Base-by-base conservation (phyloP, 1,140 invertebrate species). In the Trissolcus basalis region DNA sequence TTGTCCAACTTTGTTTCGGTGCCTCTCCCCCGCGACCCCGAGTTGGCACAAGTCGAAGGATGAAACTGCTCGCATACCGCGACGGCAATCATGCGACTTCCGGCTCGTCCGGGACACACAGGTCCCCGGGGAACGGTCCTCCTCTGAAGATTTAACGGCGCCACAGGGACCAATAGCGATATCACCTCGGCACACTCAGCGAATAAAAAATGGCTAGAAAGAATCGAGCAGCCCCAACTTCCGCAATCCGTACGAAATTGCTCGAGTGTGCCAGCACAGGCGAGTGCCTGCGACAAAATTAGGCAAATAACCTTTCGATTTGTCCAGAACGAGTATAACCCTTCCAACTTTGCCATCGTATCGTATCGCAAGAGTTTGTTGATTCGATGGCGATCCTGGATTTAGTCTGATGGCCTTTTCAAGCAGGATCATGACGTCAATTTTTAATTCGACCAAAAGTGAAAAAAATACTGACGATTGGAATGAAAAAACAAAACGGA, bases 61-160 rank as follows among this genome's bases (percentile, higher is more conserved):
- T 68, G 56, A 39, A 68, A 63, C 36, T 14, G 56, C 35, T 65
- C 27, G 61, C 61, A 50, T 61, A 47, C 44, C 49, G 56, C 32
- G 63, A 56, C 64, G 48, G 59, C 71, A 68, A 68, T 75, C 64
- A 63, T 60, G 51, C 48, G 43, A 55, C 50, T 61, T 60, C 64
- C 64, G 51, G 49, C 11, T 61, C 27, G 49, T 55, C 58, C 63
- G 58, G 53, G 64, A 69, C 72, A 48, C 19, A 27, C 48, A 0
- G 49, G 36, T 14, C 65, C 41, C 59, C 8, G 8, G 54, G 48
- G 64, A 68, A 56, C 49, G 60, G 49, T 69, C 53, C 64, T 65
- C 55, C 65, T 76, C 65, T 65, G 56, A 65, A 58, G 73, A 76
- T 76, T 76, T 65, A 65, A 76, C 60, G 55, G 54, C 60, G 35